phyloP scores from a whole-genome alignment of 1,140 invertebrate species.

The Leptonema lineaticorne region DNA sequence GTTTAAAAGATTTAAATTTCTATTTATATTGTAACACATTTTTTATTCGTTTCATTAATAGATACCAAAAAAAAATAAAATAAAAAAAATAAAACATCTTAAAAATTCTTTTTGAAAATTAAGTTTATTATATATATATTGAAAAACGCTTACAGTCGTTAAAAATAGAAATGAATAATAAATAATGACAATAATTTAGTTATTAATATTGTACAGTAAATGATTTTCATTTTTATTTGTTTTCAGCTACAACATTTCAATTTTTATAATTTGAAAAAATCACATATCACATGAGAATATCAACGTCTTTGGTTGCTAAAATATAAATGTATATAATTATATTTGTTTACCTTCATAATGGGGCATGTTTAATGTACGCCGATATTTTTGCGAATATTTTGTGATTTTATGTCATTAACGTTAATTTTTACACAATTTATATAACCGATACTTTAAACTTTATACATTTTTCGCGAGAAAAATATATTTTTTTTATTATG shows the following conservation, averaged over 20 bases:
- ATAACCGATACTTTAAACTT: no score
- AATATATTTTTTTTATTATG: background rate
- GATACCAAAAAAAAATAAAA: no score
- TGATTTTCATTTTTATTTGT: slow-evolving; percentile 17
- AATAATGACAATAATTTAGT: slow-evolving; percentile 12
- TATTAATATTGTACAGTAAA: slow-evolving; percentile 14
- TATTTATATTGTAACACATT: no score
- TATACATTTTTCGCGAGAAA: background rate
- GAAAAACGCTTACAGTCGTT: slow-evolving; percentile 22
- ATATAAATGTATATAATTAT: slow-evolving; percentile 7
- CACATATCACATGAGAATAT: slow-evolving; percentile 29
- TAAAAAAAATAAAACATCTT: background rate
- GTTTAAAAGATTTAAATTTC: no score
- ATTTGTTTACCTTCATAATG: background rate
- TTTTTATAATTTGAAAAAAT: slow-evolving; percentile 20
- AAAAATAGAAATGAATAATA: slow-evolving; percentile 17
- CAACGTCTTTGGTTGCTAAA: slow-evolving; percentile 21
- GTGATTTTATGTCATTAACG: no score
- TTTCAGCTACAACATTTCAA: slow-evolving; percentile 1
- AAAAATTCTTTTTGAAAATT: slow-evolving; percentile 20
- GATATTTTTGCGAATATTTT: slow-evolving; percentile 11
- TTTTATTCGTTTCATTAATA: no score
- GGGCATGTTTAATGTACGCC: slow-evolving; percentile 4
- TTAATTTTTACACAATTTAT: background rate
- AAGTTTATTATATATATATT: slow-evolving; percentile 13